Base-by-base conservation (phyloP, 2,797 vertebrate genomes). In the Diplodus puntazzo region DNA sequence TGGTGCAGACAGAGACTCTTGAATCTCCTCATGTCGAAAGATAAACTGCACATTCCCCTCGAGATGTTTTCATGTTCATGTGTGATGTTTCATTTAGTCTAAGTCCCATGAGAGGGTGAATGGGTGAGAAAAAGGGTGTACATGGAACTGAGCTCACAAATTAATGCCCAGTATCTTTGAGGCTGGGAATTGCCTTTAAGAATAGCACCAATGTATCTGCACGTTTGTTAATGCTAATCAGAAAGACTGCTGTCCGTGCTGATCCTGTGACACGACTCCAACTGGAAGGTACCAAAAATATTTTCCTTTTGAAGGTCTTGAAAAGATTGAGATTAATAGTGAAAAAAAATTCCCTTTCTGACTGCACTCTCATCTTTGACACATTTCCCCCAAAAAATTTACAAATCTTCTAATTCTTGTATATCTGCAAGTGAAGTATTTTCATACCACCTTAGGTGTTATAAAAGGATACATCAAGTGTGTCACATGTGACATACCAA, bases 31-130 rank as follows among this genome's bases (percentile, higher is more conserved):
- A 58, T 5, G 0, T 27, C 16, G n/a, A 3, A 2, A 2, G 16
- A 66, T 55, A 23, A 39, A 49, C 30, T 50, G 53, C 53, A 46
- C 20, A 58, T 49, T 65, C 43, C 16, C 54, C 5, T 3, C 18
- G 27, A 57, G 59, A 48, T 48, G 49, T 55, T 46, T 64, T 18
- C 21, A 39, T 74, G 58, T 66, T 66, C 25, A 65, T 65, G 20
- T 58, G 13, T n/a, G 3, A 53, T 43, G 30, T 73, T 63, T 64
- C 16, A 58, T 73, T 64, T 12, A 53, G n/a, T 17, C 11, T 30
- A 55, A 18, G n/a, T 6, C 59, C 8, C 18, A 11, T 13, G 2
- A 48, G 25, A 42, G 43, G 5, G 16, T 1, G 1, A 8, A 20
- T 11, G 11, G n/a, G 49, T 45, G 17, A 54, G 30, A 54, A 65